phyloP scores from a whole-genome alignment of 2,797 vertebrate genomes.

The Diplodus puntazzo region DNA sequence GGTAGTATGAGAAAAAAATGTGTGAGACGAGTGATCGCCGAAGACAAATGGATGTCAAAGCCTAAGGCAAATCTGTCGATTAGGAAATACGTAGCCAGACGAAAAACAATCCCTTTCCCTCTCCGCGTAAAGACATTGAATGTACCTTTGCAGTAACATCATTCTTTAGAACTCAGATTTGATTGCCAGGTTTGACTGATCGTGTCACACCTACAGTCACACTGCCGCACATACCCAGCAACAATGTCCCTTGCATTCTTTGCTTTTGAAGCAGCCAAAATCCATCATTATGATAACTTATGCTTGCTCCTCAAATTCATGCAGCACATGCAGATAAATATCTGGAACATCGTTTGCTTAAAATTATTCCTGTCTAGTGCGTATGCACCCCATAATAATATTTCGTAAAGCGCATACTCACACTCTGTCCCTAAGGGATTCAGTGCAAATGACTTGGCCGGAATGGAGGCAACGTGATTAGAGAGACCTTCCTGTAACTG shows the following conservation, averaged over 20 bases:
- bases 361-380: constrained; percentile 38
- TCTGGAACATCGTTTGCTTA: constrained; percentile 27
- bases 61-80: not conserved
- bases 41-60: constrained; percentile 19
- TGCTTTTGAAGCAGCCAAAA: constrained; percentile 43
- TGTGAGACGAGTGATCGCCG: not conserved
- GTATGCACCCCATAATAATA: not conserved
- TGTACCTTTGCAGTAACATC: constrained; percentile 29
- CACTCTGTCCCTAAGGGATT: constrained; percentile 36
- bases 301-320: constrained; percentile 27
- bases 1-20: not conserved
- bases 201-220: constrained; percentile 30
- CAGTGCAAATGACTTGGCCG: constrained; percentile 22
- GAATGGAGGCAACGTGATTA: constrained; percentile 51
- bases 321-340: constrained; percentile 34
- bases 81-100: constrained; percentile 8
- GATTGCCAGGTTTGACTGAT: constrained; percentile 65
- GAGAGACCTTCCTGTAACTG: constrained; percentile 56
- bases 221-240: constrained; percentile 1
- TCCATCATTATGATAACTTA: constrained; percentile 55
- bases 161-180: constrained; percentile 22
- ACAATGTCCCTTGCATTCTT: constrained; percentile 33
- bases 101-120: constrained; percentile 33
- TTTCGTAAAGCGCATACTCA: constrained; percentile 27
- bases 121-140: constrained; percentile 38